Base-by-base conservation (phyloP, 1,140 invertebrate species). In the Heliothis subflexa region DNA sequence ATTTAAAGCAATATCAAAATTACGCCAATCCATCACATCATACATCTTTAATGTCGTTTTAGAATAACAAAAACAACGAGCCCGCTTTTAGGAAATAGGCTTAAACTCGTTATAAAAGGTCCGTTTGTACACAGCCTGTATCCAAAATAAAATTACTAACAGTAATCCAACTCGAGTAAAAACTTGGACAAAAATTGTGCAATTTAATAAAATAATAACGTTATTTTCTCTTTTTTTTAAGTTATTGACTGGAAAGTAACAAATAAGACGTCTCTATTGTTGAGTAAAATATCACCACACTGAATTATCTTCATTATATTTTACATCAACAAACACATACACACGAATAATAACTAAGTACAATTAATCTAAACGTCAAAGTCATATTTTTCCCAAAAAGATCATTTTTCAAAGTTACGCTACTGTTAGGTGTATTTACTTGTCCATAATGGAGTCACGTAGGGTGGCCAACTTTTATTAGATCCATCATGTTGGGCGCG, bases 381-480 rank as follows among this genome's bases (percentile, higher is more conserved):
- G 52, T 55, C n/a, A 21, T 40, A 40, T 18, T 2, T 18, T 21
- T 18, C 5, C 54, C 7, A 21, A 55, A 10, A 33, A 4, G 3
- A 14, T 61, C 18, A 14, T 12, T 61, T 61, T 13, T 61, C 13
- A 14, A 13, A 55, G 21, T 61, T 64, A 45, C 61, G 28, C n/a
- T 64, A 64, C 61, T 64, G 33, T n/a, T 40, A n/a, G 0, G 16
- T 62, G 9, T 45, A 40, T 64, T 16, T 45, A 40, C 61, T 40
- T 11, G 40, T 10, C 10, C n/a, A 16, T 68, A 68, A 68, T 68
- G 64, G 64, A 68, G 45, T 68, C 64, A 68, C 64, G 64, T 68
- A 68, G 64, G 64, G 18, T 68, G 64, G 64, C 64, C 64, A 68
- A 68, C 64, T 68, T 68, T 68, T 68, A 68, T 68, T 68, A 68